phyloP scores from a whole-genome alignment of 64 coral and sea anemone species.

The Pocillopora verrucosa region DNA sequence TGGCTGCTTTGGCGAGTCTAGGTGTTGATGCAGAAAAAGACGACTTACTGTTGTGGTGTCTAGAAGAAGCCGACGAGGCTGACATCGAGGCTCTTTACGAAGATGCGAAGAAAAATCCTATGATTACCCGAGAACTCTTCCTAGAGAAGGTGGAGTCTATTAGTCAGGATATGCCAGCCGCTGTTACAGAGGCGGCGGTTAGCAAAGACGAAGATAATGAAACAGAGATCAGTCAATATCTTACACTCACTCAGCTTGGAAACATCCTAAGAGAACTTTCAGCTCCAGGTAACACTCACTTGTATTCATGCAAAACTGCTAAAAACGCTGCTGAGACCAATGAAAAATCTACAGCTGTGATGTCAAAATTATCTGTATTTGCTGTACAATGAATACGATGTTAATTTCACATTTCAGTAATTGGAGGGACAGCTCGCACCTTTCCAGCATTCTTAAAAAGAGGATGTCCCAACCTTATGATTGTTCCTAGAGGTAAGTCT shows the following conservation, averaged over 20 bases:
- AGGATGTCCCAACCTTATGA: conserved; percentile 75
- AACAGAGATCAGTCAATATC: conserved; percentile 41
- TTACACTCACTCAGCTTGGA: conserved; percentile 65
- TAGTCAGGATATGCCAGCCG: background rate
- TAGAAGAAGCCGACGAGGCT: conserved; percentile 34
- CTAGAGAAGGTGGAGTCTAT: background rate
- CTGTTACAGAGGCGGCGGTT: background rate
- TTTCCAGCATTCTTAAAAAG: conserved; percentile 74
- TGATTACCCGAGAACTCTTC: background rate
- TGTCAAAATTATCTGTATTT: too few species aligned
- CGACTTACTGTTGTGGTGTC: conserved; percentile 19
- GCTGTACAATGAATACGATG: too few species aligned
- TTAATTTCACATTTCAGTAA: conserved; percentile 19
- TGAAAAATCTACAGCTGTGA: too few species aligned
- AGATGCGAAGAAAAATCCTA: conserved; percentile 35
- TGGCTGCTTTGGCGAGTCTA: conserved; percentile 29
- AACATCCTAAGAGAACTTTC: conserved; percentile 45
- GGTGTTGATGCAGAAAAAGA: conserved; percentile 41
- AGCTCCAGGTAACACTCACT: conserved; percentile 14
- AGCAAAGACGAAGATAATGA: conserved; percentile 16
- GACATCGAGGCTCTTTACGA: conserved; percentile 31
- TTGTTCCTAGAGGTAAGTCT: conserved; percentile 71
- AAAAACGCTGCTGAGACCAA: too few species aligned
- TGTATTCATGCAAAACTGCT: too few species aligned
- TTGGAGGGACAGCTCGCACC: background rate